A percentile compares a stretch with the other conserved stretches of the same genome.
phyloP scores from a whole-genome alignment of 2,113 vertebrate species.

The Anoplopoma fimbria region DNA sequence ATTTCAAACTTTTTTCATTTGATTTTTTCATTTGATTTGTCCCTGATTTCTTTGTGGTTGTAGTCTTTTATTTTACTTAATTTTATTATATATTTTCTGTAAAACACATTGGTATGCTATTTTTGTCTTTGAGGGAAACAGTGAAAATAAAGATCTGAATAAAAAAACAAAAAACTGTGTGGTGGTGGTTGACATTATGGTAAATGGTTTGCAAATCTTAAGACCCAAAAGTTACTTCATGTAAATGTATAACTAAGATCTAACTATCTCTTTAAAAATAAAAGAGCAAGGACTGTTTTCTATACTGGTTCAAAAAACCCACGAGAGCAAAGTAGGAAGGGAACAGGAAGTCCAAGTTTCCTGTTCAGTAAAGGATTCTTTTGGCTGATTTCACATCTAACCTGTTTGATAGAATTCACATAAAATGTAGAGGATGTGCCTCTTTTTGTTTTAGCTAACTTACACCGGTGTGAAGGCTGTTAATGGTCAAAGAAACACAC shows the following conservation, averaged over 20 bases:
- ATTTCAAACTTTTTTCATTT: no score
- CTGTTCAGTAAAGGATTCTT: background rate
- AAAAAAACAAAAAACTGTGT: no score
- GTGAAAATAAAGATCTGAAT: no score
- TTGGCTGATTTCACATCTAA: background rate
- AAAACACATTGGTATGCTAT: background rate
- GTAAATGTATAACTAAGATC: background rate
- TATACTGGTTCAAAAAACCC: background rate
- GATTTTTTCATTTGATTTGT: no score
- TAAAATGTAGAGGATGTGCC: background rate
- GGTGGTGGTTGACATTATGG: no score
- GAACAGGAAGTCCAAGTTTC: background rate
- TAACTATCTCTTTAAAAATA: background rate
- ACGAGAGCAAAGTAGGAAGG: background rate
- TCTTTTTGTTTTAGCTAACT: background rate
- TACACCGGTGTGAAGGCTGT: background rate
- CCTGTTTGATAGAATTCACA: background rate
- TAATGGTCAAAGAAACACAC: background rate
- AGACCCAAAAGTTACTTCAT: background rate
- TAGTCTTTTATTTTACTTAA: no score
- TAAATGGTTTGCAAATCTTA: background rate
- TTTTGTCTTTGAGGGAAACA: no score
- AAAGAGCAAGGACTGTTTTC: background rate
- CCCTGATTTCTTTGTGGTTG: no score
- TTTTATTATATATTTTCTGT: background rate